Base-by-base conservation (phyloP, 2,888 invertebrate species). In the Geotrupes spiniger region DNA sequence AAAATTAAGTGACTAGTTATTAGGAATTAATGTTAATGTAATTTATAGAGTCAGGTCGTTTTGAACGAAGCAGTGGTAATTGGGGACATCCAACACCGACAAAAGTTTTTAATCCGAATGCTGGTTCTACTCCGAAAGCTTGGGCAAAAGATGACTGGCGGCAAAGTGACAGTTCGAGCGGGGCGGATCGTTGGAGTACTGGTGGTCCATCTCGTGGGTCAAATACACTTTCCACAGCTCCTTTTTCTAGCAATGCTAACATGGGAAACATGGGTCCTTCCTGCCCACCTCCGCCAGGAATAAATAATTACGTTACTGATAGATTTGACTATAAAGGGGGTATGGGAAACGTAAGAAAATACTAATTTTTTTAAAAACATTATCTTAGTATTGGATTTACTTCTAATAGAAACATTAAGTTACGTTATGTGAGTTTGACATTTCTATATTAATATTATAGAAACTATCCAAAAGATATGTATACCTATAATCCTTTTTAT, bases 211-310 rank as follows among this genome's bases (percentile, higher is more conserved):
- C 59, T 2, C 54, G 62, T 36, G 53, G 55, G 15, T 43, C 54
- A 8, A 47, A 42, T 28, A 36, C 48, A 5, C 26, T 60, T 8
- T 57, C 60, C 10, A 45, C 58, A 6, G 42, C 49, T 10, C 51
- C 50, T n/a, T 71, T 68, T 54, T 59, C 65, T 8, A 63, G 59
- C 36, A 68, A 60, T 46, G 57, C 66, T 10, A 61, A 57, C 43
- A 53, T 66, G 29, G 59, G 53, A 44, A 51, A 28, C 15, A 51
- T 64, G 52, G 61, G 68, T 14, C 68, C 70, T 21, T 59, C 67
- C 3, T 69, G 70, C 52, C 68, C 68, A 14, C 71, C 72, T 16
- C 71, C 72, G 2, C 71, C 71, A n/a, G 69, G 69, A 3, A 69
- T 70, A 37, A 66, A 59, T 42, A 68, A 64, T 53, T 71, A 64